Evolutionary conservation across 2,797 vertebrate genomes (phyloP).

Genomic region (Acestrorhynchus altus): DNA sequence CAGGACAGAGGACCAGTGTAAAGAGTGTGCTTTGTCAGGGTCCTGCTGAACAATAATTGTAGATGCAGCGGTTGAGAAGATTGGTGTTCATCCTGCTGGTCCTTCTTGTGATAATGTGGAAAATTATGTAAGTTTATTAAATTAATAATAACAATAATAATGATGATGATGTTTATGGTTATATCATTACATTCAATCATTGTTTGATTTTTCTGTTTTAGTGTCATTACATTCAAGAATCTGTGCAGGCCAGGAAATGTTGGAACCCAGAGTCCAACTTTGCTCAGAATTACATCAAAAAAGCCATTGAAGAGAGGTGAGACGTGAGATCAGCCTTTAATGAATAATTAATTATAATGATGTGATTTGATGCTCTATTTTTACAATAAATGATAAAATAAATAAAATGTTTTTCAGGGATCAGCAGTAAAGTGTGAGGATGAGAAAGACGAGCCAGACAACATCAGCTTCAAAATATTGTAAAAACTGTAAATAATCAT

Average conservation of each 20-base stretch:
- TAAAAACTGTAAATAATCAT: no score
- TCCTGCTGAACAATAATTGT: neutral
- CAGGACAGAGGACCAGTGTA: slow-evolving; percentile 17
- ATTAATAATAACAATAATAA: no score
- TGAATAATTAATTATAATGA: no score
- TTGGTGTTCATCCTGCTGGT: slow-evolving; percentile 41
- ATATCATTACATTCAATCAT: neutral
- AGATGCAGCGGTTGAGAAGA: slow-evolving; percentile 30
- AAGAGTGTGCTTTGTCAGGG: slow-evolving; percentile 46
- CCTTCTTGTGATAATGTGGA: slow-evolving; percentile 43
- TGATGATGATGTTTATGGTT: neutral
- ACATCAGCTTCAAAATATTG: no score
- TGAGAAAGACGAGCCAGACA: no score
- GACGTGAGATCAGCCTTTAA: no score
- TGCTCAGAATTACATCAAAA: neutral
- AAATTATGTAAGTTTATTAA: slow-evolving; percentile 49
- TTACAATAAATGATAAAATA: no score
- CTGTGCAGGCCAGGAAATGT: neutral
- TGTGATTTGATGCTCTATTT: no score
- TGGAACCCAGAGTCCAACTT: neutral
- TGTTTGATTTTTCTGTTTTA: neutral
- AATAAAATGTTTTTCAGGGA: no score
- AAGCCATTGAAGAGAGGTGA: neutral
- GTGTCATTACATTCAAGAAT: neutral
- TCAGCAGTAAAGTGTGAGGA: no score